These are phyloP conservation scores for Homarus gammarus DNA, from an alignment of 2,888 invertebrate genomes.

Conservation along the genomic window DNA sequence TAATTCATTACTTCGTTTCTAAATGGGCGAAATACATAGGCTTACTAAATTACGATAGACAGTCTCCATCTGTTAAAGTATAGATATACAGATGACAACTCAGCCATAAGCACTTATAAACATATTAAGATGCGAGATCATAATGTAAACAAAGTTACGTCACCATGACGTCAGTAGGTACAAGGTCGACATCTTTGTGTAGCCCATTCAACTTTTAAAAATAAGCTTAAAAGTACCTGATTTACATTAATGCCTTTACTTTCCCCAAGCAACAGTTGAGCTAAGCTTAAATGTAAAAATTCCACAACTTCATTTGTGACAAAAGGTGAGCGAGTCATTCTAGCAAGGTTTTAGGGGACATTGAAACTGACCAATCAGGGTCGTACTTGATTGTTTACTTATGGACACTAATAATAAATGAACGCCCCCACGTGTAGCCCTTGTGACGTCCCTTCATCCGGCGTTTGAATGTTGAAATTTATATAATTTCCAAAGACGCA, in stretches of 20 bases:
- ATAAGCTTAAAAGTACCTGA: no score
- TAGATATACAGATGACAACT: background rate
- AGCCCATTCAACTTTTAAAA: background rate
- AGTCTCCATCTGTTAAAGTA: no score
- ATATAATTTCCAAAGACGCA: no score
- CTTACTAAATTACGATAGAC: no score
- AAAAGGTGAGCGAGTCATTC: background rate
- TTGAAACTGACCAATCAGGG: background rate
- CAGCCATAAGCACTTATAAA: background rate
- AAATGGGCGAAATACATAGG: no score
- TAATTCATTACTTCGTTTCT: no score
- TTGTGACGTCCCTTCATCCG: background rate
- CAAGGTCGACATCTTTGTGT: background rate
- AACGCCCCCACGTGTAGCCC: background rate
- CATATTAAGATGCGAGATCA: background rate
- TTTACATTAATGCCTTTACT: no score
- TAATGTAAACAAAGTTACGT: background rate
- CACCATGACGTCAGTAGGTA: background rate
- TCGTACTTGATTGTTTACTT: background rate
- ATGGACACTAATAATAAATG: background rate
- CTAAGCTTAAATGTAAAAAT: no score
- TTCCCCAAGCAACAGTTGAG: no score
- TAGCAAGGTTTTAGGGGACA: background rate
- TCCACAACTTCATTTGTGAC: no score
- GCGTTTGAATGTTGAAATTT: background rate